phyloP scores from a whole-genome alignment of 1,140 invertebrate species.

The Drosophila murphyi region DNA sequence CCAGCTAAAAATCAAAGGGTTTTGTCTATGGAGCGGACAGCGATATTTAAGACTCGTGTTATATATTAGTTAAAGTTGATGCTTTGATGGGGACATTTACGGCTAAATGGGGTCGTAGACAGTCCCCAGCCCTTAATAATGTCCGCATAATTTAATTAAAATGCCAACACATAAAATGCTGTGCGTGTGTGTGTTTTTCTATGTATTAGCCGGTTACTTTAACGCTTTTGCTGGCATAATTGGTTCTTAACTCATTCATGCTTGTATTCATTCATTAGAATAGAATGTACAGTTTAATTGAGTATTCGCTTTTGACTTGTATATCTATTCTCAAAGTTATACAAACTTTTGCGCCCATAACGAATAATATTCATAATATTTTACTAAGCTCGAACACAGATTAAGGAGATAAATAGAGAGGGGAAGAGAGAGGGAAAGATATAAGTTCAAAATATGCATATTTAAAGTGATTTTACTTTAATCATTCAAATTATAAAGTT shows the following conservation, averaged over 20 bases:
- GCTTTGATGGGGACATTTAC: conserved; percentile 56
- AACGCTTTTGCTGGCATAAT: conserved; percentile 64
- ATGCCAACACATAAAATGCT: conserved; percentile 36
- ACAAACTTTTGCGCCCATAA: neutral
- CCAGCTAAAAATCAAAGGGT: conserved; percentile 5
- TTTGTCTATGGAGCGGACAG: neutral
- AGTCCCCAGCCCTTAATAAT: conserved; percentile 11
- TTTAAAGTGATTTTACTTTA: too few relatives aligned
- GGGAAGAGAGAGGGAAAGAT: too few relatives aligned
- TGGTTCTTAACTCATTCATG: conserved; percentile 71
- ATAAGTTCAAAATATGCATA: too few relatives aligned
- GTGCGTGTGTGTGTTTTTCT: conserved; percentile 3
- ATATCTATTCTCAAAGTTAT: neutral
- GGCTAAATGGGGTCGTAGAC: neutral
- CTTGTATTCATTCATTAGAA: conserved; percentile 67
- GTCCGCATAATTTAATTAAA: conserved; percentile 61
- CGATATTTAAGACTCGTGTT: conserved; percentile 49
- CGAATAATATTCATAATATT: too few relatives aligned
- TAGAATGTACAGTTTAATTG: conserved; percentile 79
- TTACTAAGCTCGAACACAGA: too few relatives aligned
- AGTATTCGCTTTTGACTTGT: conserved; percentile 48
- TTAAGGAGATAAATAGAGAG: too few relatives aligned
- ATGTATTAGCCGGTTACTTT: conserved; percentile 38
- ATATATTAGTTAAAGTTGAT: conserved; percentile 52
- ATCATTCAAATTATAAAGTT: too few relatives aligned